Evolutionary conservation across 2,113 vertebrate species (phyloP).

Genomic region (Bungarus multicinctus): DNA sequence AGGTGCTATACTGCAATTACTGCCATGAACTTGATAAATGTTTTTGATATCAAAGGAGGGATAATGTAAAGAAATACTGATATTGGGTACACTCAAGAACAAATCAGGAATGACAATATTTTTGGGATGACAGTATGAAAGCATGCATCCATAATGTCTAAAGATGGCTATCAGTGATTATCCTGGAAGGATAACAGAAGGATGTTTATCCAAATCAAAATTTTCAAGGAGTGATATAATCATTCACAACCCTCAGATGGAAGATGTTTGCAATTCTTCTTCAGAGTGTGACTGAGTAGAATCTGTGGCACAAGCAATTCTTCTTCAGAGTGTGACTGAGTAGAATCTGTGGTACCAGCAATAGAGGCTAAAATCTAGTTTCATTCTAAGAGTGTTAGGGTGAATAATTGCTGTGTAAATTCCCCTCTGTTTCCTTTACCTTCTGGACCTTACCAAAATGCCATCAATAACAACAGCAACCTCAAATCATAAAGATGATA

Average conservation of each 20-base stretch:
- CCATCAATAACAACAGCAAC: not conserved
- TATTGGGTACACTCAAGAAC: not conserved
- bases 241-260: not conserved
- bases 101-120: not conserved
- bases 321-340: not conserved
- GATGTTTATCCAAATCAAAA: not conserved
- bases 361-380: not conserved
- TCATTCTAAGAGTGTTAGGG: not conserved
- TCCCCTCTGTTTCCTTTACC: not conserved
- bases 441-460: not conserved
- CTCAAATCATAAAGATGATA: not conserved
- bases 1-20: not conserved
- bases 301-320: not conserved
- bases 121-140: not conserved
- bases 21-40: not conserved
- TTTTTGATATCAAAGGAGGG: not conserved
- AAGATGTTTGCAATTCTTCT: not conserved
- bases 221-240: not conserved
- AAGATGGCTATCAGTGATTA: not conserved
- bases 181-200: not conserved
- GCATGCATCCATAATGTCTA: not conserved
- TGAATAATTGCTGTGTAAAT: not conserved
- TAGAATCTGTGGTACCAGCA: not conserved
- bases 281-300: not conserved
- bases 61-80: not conserved